A percentile compares a stretch with the other conserved stretches of the same genome.
Evolutionary conservation across 2,888 invertebrate species (phyloP).

Genomic region (Euzophera pinguis): DNA sequence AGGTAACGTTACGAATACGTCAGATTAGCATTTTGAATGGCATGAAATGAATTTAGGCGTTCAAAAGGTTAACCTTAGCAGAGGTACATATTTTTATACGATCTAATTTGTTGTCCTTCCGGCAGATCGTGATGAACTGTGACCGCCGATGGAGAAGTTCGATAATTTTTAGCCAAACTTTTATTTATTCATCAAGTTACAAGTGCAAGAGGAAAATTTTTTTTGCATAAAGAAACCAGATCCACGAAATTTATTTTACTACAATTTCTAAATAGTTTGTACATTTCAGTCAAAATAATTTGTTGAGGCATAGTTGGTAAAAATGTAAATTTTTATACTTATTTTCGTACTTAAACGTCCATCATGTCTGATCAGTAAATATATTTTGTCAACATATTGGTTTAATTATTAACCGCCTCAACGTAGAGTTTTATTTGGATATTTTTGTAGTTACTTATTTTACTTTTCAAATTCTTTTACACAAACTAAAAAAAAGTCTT

Average conservation of each 20-base stretch:
- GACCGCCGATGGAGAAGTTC: slow-evolving; percentile 8
- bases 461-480: too few species aligned
- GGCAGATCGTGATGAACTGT: slow-evolving; percentile 6
- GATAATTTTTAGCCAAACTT: background rate
- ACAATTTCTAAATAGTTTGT: background rate
- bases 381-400: background rate
- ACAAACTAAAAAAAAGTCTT: too few species aligned
- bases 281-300: background rate
- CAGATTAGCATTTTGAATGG: slow-evolving; percentile 1
- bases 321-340: background rate
- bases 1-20: slow-evolving; percentile 9
- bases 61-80: slow-evolving; percentile 12
- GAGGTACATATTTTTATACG: slow-evolving; percentile 20
- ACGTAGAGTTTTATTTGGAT: background rate
- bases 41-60: background rate
- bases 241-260: background rate
- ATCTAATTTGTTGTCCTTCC: slow-evolving; percentile 1
- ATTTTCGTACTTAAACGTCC: background rate
- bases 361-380: background rate
- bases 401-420: background rate
- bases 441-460: too few species aligned
- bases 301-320: background rate
- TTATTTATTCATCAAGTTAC: slow-evolving; percentile 1
- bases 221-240: background rate
- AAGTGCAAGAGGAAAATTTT: background rate